Evolutionary conservation across 1,140 invertebrate species (phyloP).

Genomic region (Mercenaria mercenaria): DNA sequence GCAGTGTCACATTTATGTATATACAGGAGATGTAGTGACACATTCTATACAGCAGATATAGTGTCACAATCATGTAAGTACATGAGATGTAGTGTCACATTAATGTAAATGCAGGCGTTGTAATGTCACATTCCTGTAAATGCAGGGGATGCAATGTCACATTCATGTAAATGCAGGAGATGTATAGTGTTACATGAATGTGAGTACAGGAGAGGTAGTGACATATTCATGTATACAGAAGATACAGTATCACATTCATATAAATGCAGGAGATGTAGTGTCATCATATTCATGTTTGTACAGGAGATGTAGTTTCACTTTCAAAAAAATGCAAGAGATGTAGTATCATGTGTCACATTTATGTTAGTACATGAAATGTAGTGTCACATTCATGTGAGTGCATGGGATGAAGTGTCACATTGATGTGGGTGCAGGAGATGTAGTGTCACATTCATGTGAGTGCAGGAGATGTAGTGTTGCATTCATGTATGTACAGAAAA

Average conservation of each 20-base stretch:
- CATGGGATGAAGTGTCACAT: slow-evolving; percentile 97
- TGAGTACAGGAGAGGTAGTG: slow-evolving; percentile 96
- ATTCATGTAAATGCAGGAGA: slow-evolving; percentile 97
- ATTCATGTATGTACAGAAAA: slow-evolving; percentile 97
- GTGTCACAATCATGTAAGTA: too few species aligned
- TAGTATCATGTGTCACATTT: slow-evolving; percentile 97
- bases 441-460: slow-evolving; percentile 96
- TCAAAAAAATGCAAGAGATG: too few species aligned
- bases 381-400: slow-evolving; percentile 96
- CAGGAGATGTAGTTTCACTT: too few species aligned
- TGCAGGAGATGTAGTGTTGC: slow-evolving; percentile 97
- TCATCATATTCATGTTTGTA: too few species aligned
- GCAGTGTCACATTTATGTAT: slow-evolving; percentile 97
- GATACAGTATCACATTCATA: too few species aligned
- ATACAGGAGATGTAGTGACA: slow-evolving; percentile 96
- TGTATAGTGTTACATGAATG: slow-evolving; percentile 96
- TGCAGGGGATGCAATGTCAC: slow-evolving; percentile 98
- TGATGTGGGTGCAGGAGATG: slow-evolving; percentile 96
- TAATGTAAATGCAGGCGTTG: too few species aligned
- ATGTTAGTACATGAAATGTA: slow-evolving; percentile 96
- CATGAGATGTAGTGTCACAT: too few species aligned
- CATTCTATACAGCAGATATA: too few species aligned
- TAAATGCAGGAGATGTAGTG: too few species aligned
- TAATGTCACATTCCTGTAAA: too few species aligned
- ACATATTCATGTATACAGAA: slow-evolving; percentile 97